A percentile compares a stretch with the other conserved stretches of the same genome.
Evolutionary conservation across 1,140 invertebrate species (phyloP).

Genomic region (Latrodectus geometricus): DNA sequence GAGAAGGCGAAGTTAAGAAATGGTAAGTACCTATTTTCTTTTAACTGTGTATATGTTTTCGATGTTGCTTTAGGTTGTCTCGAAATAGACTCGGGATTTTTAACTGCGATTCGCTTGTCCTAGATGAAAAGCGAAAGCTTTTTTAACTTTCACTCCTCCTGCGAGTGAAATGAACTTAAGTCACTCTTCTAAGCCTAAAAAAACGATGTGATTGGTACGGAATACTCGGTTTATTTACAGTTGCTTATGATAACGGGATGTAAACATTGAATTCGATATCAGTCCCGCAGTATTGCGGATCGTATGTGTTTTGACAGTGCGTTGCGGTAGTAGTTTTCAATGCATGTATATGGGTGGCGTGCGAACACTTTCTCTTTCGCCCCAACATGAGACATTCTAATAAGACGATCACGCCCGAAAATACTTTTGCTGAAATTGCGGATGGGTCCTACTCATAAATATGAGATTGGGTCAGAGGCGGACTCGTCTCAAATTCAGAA

Average conservation of each 20-base stretch:
- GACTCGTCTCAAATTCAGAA: constrained; percentile 11
- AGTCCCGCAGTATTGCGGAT: neutral
- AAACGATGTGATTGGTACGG: constrained; percentile 2
- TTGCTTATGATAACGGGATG: constrained; percentile 8
- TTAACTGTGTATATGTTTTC: neutral
- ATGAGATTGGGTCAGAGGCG: constrained; percentile 10
- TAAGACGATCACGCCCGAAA: constrained; percentile 26
- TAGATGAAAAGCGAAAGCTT: constrained; percentile 1
- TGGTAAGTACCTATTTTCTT: constrained; percentile 17
- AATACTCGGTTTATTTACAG: constrained; percentile 32
- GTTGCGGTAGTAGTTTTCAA: neutral
- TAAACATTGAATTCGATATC: neutral
- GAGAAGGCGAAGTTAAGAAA: constrained; percentile 34
- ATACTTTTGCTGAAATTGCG: constrained; percentile 8
- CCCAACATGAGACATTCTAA: neutral
- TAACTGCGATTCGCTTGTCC: constrained; percentile 10
- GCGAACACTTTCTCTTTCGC: neutral
- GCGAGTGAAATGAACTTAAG: neutral
- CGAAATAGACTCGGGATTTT: constrained; percentile 37
- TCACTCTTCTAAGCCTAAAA: constrained; percentile 27
- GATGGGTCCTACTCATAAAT: constrained; percentile 13
- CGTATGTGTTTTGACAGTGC: constrained; percentile 1
- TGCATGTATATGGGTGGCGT: constrained; percentile 1
- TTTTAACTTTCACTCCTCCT: constrained; percentile 11
- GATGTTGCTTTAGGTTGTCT: constrained; percentile 13